phyloP scores from a whole-genome alignment of 2,888 invertebrate species.

The Blastobasis lacticolella region DNA sequence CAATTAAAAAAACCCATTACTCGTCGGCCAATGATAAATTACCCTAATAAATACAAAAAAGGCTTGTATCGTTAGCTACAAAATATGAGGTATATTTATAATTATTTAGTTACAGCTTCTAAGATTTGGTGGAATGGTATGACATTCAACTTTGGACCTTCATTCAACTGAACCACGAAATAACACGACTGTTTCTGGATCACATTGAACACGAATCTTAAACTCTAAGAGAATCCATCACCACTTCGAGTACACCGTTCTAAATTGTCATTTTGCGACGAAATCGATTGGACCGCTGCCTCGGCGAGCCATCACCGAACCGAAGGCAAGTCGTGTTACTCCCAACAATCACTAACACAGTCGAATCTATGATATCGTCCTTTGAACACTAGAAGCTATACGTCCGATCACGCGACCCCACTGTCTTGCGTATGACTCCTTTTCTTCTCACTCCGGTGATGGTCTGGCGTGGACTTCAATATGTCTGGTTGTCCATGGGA shows the following conservation, averaged over 20 bases:
- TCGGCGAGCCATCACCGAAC: too few species aligned
- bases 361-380: background rate
- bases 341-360: too few species aligned
- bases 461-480: conserved; percentile 89
- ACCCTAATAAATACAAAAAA: conserved; percentile 20
- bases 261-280: too few species aligned
- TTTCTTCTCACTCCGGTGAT: conserved; percentile 72
- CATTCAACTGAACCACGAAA: background rate
- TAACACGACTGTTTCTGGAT: background rate
- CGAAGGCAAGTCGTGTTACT: too few species aligned
- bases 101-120: conserved; percentile 21
- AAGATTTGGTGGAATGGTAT: conserved; percentile 40
- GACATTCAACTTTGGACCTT: conserved; percentile 7
- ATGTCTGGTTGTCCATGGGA: conserved; percentile 85
- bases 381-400: conserved; percentile 4
- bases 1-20: conserved; percentile 24
- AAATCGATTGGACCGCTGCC: too few species aligned
- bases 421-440: conserved; percentile 53
- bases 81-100: conserved; percentile 65
- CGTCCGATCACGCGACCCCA: conserved; percentile 56
- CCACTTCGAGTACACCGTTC: background rate
- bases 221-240: background rate
- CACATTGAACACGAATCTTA: background rate
- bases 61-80: conserved; percentile 49
- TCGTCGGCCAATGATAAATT: conserved; percentile 30